Conservation (phyloP, 2,797 vertebrate genomes). For the Triplophysa bombifrons region DNA sequence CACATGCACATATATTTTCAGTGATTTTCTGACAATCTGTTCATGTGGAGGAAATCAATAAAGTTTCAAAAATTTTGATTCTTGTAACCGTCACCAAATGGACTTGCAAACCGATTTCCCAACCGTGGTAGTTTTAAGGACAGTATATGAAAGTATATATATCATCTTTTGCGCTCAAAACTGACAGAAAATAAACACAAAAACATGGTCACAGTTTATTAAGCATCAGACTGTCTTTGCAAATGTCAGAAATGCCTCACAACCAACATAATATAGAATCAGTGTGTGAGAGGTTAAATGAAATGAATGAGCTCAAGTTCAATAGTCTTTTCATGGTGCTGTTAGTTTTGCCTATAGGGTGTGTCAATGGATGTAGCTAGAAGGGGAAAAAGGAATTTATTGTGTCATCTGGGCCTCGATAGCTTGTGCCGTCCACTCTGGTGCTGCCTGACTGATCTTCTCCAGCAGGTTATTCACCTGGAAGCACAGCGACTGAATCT, state of each 20-base stretch:
- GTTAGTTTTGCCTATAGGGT: conserved; percentile 34
- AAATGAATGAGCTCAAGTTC: not conserved
- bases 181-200: not conserved
- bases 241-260: conserved; percentile 25
- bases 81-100: not conserved
- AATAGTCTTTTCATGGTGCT: conserved; percentile 33
- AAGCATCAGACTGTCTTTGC: conserved; percentile 30
- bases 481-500: conserved; percentile 98
- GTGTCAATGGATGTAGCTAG: not conserved
- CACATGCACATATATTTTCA: too few relatives aligned
- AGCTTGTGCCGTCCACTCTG: conserved; percentile 95
- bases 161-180: not conserved
- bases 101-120: not conserved
- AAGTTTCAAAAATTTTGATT: not conserved
- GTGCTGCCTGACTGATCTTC: conserved; percentile 93
- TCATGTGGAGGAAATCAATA: not conserved
- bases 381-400: conserved; percentile 64
- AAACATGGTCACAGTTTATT: conserved; percentile 50
- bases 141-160: not conserved
- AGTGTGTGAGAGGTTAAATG: not conserved
- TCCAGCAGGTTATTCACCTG: conserved; percentile 98
- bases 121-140: not conserved
- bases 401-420: conserved; percentile 98
- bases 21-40: not conserved
- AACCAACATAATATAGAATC: conserved; percentile 10